These are phyloP conservation scores for Abramis brama DNA, from an alignment of 2,113 vertebrate genomes.

Conservation along the genomic window DNA sequence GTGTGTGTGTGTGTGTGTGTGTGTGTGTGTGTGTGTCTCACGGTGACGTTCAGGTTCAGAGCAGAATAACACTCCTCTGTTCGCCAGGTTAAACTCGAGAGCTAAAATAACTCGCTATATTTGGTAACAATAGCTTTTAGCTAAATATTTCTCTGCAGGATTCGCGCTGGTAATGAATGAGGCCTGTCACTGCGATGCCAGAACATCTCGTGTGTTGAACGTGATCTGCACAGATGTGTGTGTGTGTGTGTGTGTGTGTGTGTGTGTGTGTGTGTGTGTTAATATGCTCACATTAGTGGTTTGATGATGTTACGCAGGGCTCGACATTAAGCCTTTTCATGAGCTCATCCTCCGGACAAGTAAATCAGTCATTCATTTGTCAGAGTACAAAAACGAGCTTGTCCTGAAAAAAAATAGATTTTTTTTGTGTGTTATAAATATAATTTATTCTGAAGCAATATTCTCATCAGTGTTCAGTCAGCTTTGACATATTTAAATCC, in stretches of 20 bases:
- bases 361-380: no score
- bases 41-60: conserved; percentile 42
- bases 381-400: no score
- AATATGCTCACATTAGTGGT: no score
- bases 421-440: no score
- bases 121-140: conserved; percentile 58
- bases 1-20: background rate
- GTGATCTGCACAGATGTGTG: background rate
- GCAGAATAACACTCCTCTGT: conserved; percentile 43
- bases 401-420: no score
- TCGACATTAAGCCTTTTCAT: no score
- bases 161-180: conserved; percentile 58
- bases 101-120: conserved; percentile 36
- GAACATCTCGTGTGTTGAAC: conserved; percentile 21
- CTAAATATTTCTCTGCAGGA: conserved; percentile 57
- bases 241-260: conserved; percentile 10
- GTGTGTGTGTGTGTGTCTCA: background rate
- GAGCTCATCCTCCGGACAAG: no score
- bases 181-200: conserved; percentile 46
- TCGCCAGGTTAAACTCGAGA: conserved; percentile 47
- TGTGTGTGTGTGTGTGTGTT: background rate
- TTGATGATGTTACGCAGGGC: no score
- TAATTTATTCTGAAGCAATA: no score
- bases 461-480: no score
- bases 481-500: no score